Percentiles rank a stretch among this genome's conserved stretches.
Evolutionary conservation across 2,888 invertebrate genomes (phyloP).

Genomic region (Anaspis maculata): DNA sequence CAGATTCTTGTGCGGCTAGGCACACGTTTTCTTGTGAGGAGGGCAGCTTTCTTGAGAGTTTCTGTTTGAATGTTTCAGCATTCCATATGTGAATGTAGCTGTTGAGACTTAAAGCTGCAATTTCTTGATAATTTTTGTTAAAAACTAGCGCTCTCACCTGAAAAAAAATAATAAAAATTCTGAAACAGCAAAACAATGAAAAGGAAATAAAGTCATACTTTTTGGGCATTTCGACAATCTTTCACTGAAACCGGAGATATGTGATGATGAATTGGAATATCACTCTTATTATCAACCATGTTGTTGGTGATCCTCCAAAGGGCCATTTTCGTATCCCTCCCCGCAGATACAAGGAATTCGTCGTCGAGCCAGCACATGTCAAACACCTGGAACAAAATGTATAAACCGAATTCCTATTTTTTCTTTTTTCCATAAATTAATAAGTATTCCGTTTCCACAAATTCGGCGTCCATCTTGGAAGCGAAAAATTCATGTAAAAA

Average conservation of each 20-base stretch:
- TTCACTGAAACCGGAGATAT: slow-evolving; percentile 63
- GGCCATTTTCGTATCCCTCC: slow-evolving; percentile 83
- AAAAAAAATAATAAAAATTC: slow-evolving; percentile 11
- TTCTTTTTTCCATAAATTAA: slow-evolving; percentile 21
- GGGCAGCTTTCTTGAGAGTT: slow-evolving; percentile 76
- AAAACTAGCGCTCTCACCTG: slow-evolving; percentile 78
- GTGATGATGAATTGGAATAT: slow-evolving; percentile 47
- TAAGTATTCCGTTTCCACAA: too few species aligned
- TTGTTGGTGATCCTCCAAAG: slow-evolving; percentile 70
- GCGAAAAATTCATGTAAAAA: too few species aligned
- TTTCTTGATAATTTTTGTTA: slow-evolving; percentile 76
- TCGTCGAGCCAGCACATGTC: slow-evolving; percentile 96
- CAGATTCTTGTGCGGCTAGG: slow-evolving; percentile 76
- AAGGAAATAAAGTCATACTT: too few species aligned
- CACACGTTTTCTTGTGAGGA: slow-evolving; percentile 92
- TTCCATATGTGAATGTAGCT: slow-evolving; percentile 93
- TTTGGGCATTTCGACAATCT: slow-evolving; percentile 70
- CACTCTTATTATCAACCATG: slow-evolving; percentile 40
- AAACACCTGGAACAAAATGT: slow-evolving; percentile 48
- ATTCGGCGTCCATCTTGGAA: too few species aligned
- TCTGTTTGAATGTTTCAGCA: slow-evolving; percentile 82
- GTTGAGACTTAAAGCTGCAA: slow-evolving; percentile 85
- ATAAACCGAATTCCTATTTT: slow-evolving; percentile 8
- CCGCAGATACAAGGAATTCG: slow-evolving; percentile 88
- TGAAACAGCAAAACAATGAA: too few species aligned